Evolutionary conservation across 2,888 invertebrate species (phyloP).

Genomic region (Chymomyza fuscimana): DNA sequence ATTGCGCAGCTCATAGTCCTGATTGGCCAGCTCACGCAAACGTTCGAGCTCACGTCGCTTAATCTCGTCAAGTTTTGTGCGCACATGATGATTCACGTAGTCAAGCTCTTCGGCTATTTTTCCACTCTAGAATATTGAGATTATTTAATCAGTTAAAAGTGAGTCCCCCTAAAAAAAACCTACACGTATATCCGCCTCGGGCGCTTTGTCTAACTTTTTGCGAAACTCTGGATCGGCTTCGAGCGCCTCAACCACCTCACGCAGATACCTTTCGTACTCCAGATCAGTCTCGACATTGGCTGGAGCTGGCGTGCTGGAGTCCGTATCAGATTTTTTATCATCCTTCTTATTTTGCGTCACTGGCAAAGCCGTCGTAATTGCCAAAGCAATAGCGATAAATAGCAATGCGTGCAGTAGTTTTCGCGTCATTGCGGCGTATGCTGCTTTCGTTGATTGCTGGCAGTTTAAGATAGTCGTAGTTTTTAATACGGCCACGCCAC

Average conservation of each 20-base stretch:
- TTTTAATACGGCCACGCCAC: neutral
- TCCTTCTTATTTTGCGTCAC: constrained; percentile 81
- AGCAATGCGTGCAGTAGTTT: constrained; percentile 22
- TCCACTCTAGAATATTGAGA: constrained; percentile 84
- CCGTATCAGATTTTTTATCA: constrained; percentile 74
- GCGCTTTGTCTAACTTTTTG: constrained; percentile 89
- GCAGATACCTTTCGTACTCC: constrained; percentile 91
- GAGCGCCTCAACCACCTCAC: constrained; percentile 92
- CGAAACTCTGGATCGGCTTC: constrained; percentile 94
- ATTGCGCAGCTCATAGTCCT: constrained; percentile 84
- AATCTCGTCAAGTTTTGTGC: constrained; percentile 93
- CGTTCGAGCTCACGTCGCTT: constrained; percentile 93
- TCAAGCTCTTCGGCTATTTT: constrained; percentile 95
- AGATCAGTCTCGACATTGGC: constrained; percentile 72
- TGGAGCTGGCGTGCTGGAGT: constrained; percentile 63
- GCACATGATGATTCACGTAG: constrained; percentile 92
- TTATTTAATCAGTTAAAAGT: neutral
- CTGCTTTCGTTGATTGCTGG: neutral
- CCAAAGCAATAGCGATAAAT: constrained; percentile 25
- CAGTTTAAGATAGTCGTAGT: neutral
- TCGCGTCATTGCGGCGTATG: constrained; percentile 41
- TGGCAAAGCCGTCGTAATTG: constrained; percentile 80
- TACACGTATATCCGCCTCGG: constrained; percentile 91
- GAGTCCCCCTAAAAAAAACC: constrained; percentile 27
- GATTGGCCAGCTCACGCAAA: constrained; percentile 86